Conservation (phyloP, 1,140 invertebrate species). For the Drosophila grimshawi region DNA sequence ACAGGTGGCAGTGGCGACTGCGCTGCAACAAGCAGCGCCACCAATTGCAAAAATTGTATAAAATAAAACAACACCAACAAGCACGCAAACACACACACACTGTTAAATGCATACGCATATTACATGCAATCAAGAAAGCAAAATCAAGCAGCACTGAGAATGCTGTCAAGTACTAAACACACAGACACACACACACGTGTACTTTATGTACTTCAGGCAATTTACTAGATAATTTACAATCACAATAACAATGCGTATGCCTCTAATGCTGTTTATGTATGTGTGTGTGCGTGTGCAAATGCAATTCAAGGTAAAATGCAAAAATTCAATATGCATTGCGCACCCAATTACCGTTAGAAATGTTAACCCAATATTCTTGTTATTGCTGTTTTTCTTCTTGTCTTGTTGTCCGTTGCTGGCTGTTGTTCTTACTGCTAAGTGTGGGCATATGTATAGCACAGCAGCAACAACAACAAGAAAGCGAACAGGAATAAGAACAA, state of each 20-base stretch:
- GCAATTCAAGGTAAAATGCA: constrained; percentile 28
- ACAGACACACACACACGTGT: constrained; percentile 11
- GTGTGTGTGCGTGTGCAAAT: constrained; percentile 1
- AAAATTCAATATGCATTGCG: constrained; percentile 23
- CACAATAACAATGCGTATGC: constrained; percentile 21
- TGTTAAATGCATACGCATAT: constrained; percentile 16
- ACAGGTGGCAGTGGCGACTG: constrained; percentile 39
- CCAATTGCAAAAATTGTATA: constrained; percentile 15
- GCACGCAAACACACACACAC: constrained; percentile 5
- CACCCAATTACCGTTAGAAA: constrained; percentile 51
- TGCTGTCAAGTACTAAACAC: constrained; percentile 23
- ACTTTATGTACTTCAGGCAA: constrained; percentile 21
- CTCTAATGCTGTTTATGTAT: not conserved
- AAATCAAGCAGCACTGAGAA: constrained; percentile 1
- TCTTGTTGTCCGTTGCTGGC: not conserved
- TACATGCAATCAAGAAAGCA: constrained; percentile 37
- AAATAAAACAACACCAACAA: constrained; percentile 13
- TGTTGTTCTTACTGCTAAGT: constrained; percentile 14
- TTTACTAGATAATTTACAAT: constrained; percentile 24
- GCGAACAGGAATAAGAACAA: not conserved
- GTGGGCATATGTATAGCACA: constrained; percentile 36
- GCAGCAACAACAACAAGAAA: not conserved
- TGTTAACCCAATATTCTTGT: constrained; percentile 56
- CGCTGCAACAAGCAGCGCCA: constrained; percentile 23
- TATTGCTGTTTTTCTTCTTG: constrained; percentile 18